A percentile compares a stretch with the other conserved stretches of the same genome.
These are phyloP conservation scores for Hyalella azteca DNA, from an alignment of 2,888 invertebrate species.

Conservation along the genomic window DNA sequence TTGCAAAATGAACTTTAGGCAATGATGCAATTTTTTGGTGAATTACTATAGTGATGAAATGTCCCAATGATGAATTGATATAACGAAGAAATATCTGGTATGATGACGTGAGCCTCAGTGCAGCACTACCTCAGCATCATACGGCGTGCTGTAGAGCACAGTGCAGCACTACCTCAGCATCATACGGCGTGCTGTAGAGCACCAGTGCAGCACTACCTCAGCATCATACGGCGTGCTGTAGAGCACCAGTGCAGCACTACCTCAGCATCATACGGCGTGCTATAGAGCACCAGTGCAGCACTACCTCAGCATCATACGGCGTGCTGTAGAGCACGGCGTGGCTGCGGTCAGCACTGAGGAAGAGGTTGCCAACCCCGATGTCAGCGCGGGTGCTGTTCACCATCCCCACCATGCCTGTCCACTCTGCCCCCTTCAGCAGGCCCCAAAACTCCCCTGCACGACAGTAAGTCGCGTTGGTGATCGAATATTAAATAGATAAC, in stretches of 20 bases:
- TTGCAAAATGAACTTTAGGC: too few relatives aligned
- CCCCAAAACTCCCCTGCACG: constrained; percentile 42
- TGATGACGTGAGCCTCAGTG: too few relatives aligned
- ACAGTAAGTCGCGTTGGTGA: background rate
- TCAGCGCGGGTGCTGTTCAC: constrained; percentile 43
- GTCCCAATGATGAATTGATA: too few relatives aligned
- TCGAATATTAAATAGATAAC: too few relatives aligned
- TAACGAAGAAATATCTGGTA: too few relatives aligned
- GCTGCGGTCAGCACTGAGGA: constrained; percentile 4
- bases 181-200: background rate
- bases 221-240: background rate
- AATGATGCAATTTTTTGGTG: too few relatives aligned
- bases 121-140: background rate
- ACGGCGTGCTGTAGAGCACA: background rate
- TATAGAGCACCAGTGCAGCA: background rate
- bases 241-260: background rate
- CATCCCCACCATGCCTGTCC: constrained; percentile 49
- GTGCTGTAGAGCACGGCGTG: constrained; percentile 31
- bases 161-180: background rate
- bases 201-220: background rate
- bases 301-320: constrained; percentile 25
- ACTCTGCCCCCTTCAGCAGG: constrained; percentile 36
- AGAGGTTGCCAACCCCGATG: constrained; percentile 50
- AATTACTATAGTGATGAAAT: too few relatives aligned
- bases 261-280: background rate